Evolutionary conservation across 2,113 vertebrate genomes (phyloP).

Genomic region (Glaucomys volans): DNA sequence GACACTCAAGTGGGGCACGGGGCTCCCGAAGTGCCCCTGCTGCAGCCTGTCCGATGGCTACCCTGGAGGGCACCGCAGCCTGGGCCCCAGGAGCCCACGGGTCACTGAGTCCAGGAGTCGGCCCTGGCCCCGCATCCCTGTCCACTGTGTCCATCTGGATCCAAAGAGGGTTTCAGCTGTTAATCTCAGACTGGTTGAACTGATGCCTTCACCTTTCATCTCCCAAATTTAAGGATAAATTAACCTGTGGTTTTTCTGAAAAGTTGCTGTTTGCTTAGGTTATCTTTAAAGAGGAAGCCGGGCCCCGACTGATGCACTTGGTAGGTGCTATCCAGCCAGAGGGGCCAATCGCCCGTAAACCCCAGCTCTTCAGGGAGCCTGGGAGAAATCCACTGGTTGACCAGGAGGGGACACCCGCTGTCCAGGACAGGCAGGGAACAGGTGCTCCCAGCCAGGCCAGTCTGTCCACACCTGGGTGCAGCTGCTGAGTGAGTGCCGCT

Average conservation of each 20-base stretch:
- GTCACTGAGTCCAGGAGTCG: too few species aligned
- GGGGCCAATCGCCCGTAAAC: too few species aligned
- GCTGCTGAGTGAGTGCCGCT: background rate
- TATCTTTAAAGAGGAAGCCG: background rate
- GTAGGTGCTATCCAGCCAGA: background rate
- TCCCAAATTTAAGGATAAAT: background rate
- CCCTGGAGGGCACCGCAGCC: fast-evolving
- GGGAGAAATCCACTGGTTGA: background rate
- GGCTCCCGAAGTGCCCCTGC: background rate
- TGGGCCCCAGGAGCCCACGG: too few species aligned
- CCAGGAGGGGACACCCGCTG: background rate
- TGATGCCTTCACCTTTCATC: too few species aligned
- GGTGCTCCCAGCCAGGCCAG: background rate
- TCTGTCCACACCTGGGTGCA: background rate
- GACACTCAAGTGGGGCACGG: background rate
- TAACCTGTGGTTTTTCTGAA: background rate
- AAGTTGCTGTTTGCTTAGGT: background rate
- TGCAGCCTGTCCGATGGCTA: background rate
- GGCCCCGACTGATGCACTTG: too few species aligned
- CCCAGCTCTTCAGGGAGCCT: background rate
- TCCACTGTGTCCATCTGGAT: background rate
- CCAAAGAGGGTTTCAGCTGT: background rate
- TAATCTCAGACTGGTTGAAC: background rate
- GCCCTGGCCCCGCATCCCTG: fast-evolving
- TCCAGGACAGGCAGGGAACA: background rate